These are phyloP conservation scores for Anas platyrhynchos DNA, from an alignment of 2,113 vertebrate species.

Conservation along the genomic window DNA sequence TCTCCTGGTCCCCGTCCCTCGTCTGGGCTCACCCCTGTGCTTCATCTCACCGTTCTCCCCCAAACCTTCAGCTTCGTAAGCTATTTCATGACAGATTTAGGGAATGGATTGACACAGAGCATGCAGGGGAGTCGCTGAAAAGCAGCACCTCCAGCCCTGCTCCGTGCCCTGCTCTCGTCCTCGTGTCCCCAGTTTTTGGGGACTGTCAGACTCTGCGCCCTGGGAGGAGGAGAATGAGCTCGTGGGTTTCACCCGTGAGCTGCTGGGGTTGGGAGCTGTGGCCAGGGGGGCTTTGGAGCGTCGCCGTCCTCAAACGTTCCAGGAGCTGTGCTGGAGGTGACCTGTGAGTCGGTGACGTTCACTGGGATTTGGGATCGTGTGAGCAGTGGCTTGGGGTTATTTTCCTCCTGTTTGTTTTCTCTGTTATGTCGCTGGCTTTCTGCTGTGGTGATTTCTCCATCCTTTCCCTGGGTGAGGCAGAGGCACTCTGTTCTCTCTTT, in stretches of 20 bases:
- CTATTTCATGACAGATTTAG: accelerated
- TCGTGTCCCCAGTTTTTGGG: background rate
- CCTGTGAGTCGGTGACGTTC: background rate
- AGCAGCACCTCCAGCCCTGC: background rate
- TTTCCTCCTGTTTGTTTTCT: background rate
- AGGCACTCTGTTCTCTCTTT: accelerated
- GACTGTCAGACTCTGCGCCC: background rate
- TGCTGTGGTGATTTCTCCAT: background rate
- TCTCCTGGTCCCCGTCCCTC: background rate
- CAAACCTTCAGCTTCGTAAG: background rate
- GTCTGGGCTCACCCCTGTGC: accelerated
- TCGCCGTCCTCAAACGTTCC: background rate
- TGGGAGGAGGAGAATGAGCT: background rate
- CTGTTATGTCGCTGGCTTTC: background rate
- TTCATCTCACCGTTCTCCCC: background rate
- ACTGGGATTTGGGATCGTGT: too few species aligned
- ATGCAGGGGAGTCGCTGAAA: background rate
- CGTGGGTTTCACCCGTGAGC: background rate
- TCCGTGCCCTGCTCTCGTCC: background rate
- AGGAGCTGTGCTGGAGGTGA: background rate
- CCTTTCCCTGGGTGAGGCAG: background rate
- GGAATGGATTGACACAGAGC: background rate
- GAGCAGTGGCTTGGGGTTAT: background rate
- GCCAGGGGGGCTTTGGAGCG: background rate
- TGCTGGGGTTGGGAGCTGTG: background rate